A percentile compares a stretch with the other conserved stretches of the same genome.
Conservation (phyloP, 1,140 invertebrate genomes). For the Agrypnia vestita region DNA sequence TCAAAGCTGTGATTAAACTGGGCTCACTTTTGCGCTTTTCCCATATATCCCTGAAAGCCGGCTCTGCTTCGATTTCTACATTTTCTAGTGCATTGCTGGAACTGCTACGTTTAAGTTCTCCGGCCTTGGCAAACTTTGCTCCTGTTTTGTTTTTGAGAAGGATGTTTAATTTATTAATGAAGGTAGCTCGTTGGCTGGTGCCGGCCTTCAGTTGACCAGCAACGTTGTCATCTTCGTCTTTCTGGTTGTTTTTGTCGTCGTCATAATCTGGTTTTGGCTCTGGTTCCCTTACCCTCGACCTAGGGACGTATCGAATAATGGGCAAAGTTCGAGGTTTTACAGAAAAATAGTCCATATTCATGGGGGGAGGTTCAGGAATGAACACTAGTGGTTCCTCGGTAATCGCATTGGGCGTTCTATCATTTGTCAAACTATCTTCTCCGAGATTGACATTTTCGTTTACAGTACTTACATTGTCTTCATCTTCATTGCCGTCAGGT, state of each 20-base stretch:
- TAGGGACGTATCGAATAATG: background rate
- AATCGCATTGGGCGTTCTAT: background rate
- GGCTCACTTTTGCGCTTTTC: constrained; percentile 39
- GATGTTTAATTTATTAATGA: constrained; percentile 44
- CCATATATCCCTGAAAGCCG: background rate
- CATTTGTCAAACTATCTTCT: constrained; percentile 33
- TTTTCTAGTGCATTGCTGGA: constrained; percentile 23
- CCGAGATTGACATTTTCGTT: constrained; percentile 24
- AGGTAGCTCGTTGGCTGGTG: constrained; percentile 5
- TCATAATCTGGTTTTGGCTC: constrained; percentile 37
- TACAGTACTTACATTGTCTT: constrained; percentile 41
- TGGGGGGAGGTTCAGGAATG: constrained; percentile 55
- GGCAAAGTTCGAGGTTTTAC: constrained; percentile 9
- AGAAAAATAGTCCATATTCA: constrained; percentile 47
- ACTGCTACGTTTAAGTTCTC: constrained; percentile 21
- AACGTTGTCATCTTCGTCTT: background rate
- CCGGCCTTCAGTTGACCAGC: constrained; percentile 17
- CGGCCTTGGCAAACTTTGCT: background rate
- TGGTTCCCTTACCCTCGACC: background rate
- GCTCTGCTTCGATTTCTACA: background rate
- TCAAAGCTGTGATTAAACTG: constrained; percentile 22
- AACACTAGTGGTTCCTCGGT: constrained; percentile 26
- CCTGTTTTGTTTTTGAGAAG: constrained; percentile 31
- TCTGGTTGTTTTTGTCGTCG: background rate
- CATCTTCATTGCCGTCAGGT: constrained; percentile 29